These are phyloP conservation scores for Perca fluviatilis DNA, from an alignment of 2,113 vertebrate species.

Conservation along the genomic window DNA sequence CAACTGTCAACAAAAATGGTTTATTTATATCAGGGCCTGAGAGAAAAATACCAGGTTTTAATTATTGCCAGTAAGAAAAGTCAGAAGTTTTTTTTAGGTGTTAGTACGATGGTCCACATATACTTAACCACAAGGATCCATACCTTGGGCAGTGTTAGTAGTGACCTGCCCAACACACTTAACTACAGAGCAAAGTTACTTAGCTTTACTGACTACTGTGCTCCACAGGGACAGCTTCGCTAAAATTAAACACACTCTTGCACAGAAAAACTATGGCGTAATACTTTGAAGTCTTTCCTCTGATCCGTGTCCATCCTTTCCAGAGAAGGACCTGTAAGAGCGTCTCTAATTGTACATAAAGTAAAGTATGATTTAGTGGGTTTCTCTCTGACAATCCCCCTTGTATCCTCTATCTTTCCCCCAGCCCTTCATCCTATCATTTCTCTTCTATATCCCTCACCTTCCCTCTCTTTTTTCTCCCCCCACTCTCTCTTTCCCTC, in stretches of 20 bases:
- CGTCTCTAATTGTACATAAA: constrained; percentile 13
- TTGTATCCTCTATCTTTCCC: constrained; percentile 17
- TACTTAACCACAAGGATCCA: constrained; percentile 6
- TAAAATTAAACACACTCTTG: background rate
- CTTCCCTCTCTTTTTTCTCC: constrained; percentile 20
- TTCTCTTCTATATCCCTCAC: constrained; percentile 8
- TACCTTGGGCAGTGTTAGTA: background rate
- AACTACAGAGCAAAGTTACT: background rate
- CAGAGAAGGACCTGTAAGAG: constrained; percentile 8
- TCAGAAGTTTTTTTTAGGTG: background rate
- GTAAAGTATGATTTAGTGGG: constrained; percentile 14
- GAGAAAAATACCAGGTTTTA: constrained; percentile 10
- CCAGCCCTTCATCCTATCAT: background rate
- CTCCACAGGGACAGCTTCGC: background rate
- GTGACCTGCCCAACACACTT: background rate
- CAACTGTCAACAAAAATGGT: background rate
- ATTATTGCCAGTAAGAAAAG: background rate
- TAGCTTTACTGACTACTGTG: background rate
- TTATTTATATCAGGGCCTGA: constrained; percentile 1
- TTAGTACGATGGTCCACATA: background rate
- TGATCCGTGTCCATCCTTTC: constrained; percentile 6
- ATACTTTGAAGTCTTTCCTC: background rate
- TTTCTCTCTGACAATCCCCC: background rate
- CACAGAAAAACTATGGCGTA: background rate
- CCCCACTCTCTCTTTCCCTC: constrained; percentile 33